phyloP scores from a whole-genome alignment of 2,113 vertebrate species.

The Leiothrix lutea region DNA sequence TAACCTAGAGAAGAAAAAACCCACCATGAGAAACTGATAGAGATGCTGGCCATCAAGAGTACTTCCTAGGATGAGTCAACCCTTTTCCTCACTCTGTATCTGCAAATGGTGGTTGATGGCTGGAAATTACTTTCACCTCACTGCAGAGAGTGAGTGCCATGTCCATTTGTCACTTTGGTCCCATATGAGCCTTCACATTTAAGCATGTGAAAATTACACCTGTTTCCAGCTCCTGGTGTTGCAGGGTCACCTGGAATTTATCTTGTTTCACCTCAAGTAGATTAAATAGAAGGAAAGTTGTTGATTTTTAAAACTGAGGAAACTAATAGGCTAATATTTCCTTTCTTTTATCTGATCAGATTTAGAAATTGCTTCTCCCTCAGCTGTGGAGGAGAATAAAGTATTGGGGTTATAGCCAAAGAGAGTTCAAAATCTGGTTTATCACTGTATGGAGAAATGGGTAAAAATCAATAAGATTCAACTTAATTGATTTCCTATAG shows the following conservation, averaged over 20 bases:
- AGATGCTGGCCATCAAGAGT: not conserved
- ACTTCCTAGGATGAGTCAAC: not conserved
- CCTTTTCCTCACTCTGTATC: not conserved
- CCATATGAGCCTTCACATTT: not conserved
- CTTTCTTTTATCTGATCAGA: conserved; percentile 35
- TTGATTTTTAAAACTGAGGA: conserved; percentile 12
- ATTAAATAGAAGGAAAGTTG: not conserved
- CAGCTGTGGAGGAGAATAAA: not conserved
- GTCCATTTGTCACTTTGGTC: not conserved
- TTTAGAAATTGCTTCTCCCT: conserved; percentile 22
- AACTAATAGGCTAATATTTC: conserved; percentile 15
- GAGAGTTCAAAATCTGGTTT: conserved; percentile 19
- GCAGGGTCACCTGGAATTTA: not conserved
- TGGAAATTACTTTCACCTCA: not conserved
- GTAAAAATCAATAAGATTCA: conserved; percentile 55
- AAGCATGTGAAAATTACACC: not conserved
- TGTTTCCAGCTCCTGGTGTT: not conserved
- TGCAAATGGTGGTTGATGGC: not conserved
- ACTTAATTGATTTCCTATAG: conserved; percentile 66
- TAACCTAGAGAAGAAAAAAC: not conserved
- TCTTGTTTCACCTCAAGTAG: not conserved
- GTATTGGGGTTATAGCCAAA: not conserved
- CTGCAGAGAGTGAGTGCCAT: not conserved
- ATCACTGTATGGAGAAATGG: not conserved
- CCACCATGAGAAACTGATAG: not conserved